Evolutionary conservation across 2,888 invertebrate species (phyloP).

Genomic region (Andrena haemorrhoa): DNA sequence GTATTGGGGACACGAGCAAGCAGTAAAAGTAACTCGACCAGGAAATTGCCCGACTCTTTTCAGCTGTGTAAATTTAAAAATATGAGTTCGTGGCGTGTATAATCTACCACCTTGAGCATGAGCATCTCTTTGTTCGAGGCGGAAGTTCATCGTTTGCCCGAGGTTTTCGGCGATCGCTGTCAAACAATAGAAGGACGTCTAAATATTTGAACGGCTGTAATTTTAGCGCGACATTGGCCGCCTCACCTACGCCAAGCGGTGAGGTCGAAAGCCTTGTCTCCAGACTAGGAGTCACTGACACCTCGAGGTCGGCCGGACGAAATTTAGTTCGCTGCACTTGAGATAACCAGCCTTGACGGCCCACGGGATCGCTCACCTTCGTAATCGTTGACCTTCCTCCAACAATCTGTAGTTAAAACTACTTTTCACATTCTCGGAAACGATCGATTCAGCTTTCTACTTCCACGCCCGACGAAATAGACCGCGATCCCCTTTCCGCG

Average conservation of each 20-base stretch:
- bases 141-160: conserved; percentile 6
- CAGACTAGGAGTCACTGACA: conserved; percentile 65
- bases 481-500: background rate
- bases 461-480: background rate
- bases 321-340: conserved; percentile 67
- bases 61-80: background rate
- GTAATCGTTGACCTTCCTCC: background rate
- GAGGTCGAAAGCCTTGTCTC: conserved; percentile 56
- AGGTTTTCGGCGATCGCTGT: conserved; percentile 2
- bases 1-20: too few relatives aligned
- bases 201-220: conserved; percentile 45
- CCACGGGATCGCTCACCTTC: conserved; percentile 16
- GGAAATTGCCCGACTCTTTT: background rate
- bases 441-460: background rate
- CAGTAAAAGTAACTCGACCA: too few relatives aligned
- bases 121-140: background rate
- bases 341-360: conserved; percentile 57
- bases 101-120: background rate
- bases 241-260: conserved; percentile 31
- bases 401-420: background rate
- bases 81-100: background rate
- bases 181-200: conserved; percentile 41
- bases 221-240: conserved; percentile 59
- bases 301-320: conserved; percentile 65
- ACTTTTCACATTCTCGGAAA: background rate